These are phyloP conservation scores for Drosophila longiperda DNA, from an alignment of 2,888 invertebrate genomes.

Conservation along the genomic window DNA sequence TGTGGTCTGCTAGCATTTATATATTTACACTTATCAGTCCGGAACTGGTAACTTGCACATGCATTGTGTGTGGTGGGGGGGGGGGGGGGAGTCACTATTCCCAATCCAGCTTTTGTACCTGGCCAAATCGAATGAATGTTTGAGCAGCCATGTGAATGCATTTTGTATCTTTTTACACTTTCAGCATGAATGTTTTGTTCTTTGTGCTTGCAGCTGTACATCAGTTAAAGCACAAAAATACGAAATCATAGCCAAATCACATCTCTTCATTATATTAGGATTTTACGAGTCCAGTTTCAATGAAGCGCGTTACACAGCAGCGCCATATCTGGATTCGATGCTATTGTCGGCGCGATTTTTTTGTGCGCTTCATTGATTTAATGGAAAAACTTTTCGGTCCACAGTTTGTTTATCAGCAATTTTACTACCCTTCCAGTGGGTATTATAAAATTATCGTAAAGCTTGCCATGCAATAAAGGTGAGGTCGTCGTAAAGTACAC, in stretches of 20 bases:
- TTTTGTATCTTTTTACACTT: slow-evolving; percentile 37
- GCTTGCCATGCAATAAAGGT: background rate
- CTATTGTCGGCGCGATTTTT: slow-evolving; percentile 69
- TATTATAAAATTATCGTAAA: background rate
- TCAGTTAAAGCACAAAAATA: slow-evolving; percentile 8
- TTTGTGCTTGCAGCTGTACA: background rate
- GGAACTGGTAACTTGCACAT: slow-evolving; percentile 9
- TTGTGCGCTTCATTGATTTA: slow-evolving; percentile 80
- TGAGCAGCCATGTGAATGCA: slow-evolving; percentile 35
- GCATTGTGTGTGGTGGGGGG: background rate
- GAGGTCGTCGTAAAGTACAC: background rate
- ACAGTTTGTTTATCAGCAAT: slow-evolving; percentile 43
- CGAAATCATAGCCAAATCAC: slow-evolving; percentile 39
- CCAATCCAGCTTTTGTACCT: slow-evolving; percentile 24
- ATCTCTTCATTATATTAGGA: slow-evolving; percentile 46
- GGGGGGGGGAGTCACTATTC: background rate
- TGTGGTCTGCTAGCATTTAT: background rate
- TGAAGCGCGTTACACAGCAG: slow-evolving; percentile 17
- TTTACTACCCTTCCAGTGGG: background rate
- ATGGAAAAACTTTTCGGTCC: slow-evolving; percentile 76
- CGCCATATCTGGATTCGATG: slow-evolving; percentile 45
- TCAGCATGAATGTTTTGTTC: slow-evolving; percentile 20
- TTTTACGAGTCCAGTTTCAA: slow-evolving; percentile 36
- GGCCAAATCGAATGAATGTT: slow-evolving; percentile 41
- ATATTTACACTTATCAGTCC: background rate